Evolutionary conservation across 2,888 invertebrate genomes (phyloP), one percentile per base, ranked within the genome.

Genomic region (Platycheirus rosarum): DNA sequence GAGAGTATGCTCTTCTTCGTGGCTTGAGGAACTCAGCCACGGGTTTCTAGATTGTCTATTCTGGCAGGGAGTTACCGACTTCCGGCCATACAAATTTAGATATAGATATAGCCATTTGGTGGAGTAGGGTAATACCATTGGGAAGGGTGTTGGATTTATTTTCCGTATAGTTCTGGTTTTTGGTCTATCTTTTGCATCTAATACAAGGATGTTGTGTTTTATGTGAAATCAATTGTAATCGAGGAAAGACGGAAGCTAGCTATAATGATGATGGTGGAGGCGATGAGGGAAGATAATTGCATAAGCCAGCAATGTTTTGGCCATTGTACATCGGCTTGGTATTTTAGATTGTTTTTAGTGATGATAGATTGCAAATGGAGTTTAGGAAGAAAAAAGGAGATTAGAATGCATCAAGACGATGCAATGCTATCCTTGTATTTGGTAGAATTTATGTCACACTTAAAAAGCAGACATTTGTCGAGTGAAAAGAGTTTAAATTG

Each of bases 401-500:
- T n/a, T n/a, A n/a, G n/a, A 51, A 49, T 60, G 46, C 55, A 69
- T 48, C 46, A 14, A 55, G 29, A 20, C 6, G 11, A 14, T n/a
- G n/a, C n/a, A n/a, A n/a, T 51, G 5, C 8, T 53, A 1, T 53
- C 18, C 20, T 8, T 40, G n/a, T 13, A 13, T 23, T 18, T 20
- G 29, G 13, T 53, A 16, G 40, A 79, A n/a, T 68, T 68, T 68
- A 74, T 55, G 46, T 32, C 42, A 60, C 55, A 53, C 49, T 63
- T 79, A 73, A 68, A 35, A 63, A 48, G 48, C 74, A 79, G 74
- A 63, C 23, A 68, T 60, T 46, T n/a, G n/a, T n/a, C n/a, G n/a
- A n/a, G n/a, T n/a, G n/a, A n/a, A 40, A n/a, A 78, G 74, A 79
- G 74, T 79, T 79, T 79, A 79, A 79, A 79, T 79, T 74, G 78